Conservation (phyloP, 2,888 invertebrate genomes). For the Orthonevra nobilis region DNA sequence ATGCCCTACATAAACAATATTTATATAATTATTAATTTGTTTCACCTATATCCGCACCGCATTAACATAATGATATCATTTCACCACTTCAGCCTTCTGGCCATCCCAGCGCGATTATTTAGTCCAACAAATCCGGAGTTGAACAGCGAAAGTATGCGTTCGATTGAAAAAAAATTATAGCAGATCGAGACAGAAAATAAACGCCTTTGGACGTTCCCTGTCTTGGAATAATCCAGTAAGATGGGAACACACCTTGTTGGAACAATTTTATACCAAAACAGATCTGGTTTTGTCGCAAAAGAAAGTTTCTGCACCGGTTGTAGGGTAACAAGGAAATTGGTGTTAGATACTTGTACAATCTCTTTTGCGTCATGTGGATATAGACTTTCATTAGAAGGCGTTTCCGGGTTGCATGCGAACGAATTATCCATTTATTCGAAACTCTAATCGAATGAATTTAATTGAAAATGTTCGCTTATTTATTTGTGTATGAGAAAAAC, state of each 20-base stretch:
- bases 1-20: no score
- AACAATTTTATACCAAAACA: not conserved
- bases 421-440: not conserved
- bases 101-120: no score
- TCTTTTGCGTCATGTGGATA: constrained; percentile 11
- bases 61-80: no score
- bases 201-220: no score
- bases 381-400: constrained; percentile 54
- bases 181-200: no score
- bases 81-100: no score
- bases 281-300: constrained; percentile 50
- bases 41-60: no score
- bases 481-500: constrained; percentile 42
- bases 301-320: constrained; percentile 59
- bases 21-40: no score
- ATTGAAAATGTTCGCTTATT: constrained; percentile 42
- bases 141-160: no score
- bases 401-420: constrained; percentile 54
- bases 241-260: not conserved
- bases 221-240: no score
- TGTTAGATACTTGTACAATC: constrained; percentile 29
- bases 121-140: no score
- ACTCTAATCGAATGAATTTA: constrained; percentile 15
- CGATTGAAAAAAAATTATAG: no score
- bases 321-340: constrained; percentile 25